Evolutionary conservation across 2,888 invertebrate species (phyloP), one percentile per base, ranked within the genome.

Genomic region (Chorisops tibialis): DNA sequence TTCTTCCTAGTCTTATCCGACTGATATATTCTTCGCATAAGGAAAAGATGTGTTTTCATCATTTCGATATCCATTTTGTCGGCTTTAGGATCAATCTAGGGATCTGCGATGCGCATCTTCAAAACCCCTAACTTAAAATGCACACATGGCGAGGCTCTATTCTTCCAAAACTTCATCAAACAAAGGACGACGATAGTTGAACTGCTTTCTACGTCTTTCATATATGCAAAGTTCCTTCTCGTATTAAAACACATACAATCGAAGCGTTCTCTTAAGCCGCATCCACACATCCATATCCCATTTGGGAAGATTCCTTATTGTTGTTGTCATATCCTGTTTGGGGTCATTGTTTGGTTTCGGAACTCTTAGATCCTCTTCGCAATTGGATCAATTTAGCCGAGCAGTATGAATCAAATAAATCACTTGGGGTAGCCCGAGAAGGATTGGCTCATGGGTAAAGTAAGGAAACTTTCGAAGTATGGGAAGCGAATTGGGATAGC

Each of bases 331-430:
- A 30, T 30, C 30, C 30, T 30, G 30, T 30, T 30, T 30, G 30
- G 30, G 30, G 30, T 35, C 24, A 54, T 41, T 24, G 41, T 43
- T 14, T 39, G 22, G 14, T 24, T 24, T 41, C 7, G 14, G 16
- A 11, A 45, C 30, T 38, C 56, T 37, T 14, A 59, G 30, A 30
- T 30, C 38, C 21, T 54, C 52, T 58, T 47, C 56, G 43, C 64
- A 64, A 64, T 64, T 64, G 64, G 59, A 64, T 64, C 64, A 64
- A 59, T 64, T 64, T 64, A 61, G 54, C 61, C 61, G 59, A 58
- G 64, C 64, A 48, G 59, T 61, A 64, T 64, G 64, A 64, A 64
- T 64, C 61, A 59, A 64, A 64, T 64, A 64, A 64, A 64, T 64
- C 64, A 64, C 64, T 64, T 63, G 49, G 63, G 22, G 24, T 30